Evolutionary conservation across 1,140 invertebrate genomes (phyloP).

Genomic region (Trichonephila clavipes): DNA sequence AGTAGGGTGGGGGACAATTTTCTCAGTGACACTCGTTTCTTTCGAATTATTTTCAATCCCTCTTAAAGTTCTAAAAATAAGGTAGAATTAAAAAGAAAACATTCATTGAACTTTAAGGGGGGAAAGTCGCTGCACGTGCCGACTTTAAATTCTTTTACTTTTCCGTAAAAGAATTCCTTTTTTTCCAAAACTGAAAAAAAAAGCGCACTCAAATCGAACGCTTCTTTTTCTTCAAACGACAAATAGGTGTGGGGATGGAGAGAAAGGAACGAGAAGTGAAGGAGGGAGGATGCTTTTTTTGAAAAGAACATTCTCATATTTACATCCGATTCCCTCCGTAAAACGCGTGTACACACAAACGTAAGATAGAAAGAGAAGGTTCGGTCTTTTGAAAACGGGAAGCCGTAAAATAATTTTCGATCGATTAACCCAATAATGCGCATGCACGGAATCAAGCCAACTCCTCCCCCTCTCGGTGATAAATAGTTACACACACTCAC

Average conservation of each 20-base stretch:
- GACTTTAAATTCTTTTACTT: no score
- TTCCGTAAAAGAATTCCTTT: no score
- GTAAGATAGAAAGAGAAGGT: neutral
- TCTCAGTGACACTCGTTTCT: no score
- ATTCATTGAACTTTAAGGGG: no score
- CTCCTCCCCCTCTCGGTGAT: conserved; percentile 35
- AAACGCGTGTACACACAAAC: neutral
- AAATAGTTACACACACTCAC: conserved; percentile 46
- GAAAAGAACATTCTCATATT: conserved; percentile 5
- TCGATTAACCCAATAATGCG: conserved; percentile 54
- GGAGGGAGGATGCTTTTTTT: neutral
- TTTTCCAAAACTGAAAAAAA: no score
- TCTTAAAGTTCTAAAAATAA: no score
- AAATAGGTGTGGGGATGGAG: conserved; percentile 3
- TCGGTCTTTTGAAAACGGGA: conserved; percentile 6
- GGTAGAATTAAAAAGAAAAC: no score
- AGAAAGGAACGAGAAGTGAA: neutral
- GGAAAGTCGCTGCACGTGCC: no score
- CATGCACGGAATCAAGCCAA: conserved; percentile 61
- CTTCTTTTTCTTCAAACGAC: neutral
- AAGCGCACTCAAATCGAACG: no score
- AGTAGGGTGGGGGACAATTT: no score
- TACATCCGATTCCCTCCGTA: neutral
- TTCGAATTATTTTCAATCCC: no score
- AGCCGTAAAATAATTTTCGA: conserved; percentile 58